Evolutionary conservation across 2,113 vertebrate genomes (phyloP), one percentile per base, ranked within the genome.

Genomic region (Plectropomus leopardus): DNA sequence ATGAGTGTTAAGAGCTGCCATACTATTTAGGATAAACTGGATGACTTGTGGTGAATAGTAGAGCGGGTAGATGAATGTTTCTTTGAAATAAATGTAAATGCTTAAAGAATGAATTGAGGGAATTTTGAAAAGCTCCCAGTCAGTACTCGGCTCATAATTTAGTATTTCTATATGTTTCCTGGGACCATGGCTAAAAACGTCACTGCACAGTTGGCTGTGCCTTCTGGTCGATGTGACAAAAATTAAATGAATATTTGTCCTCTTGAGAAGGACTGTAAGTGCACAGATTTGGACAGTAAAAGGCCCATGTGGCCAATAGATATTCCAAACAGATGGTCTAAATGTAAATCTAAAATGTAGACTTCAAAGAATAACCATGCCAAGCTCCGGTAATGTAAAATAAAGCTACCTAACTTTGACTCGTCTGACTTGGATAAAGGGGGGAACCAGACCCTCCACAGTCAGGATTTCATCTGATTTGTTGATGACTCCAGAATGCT

Each of bases 401-500:
- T 42, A 57, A 68, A 84, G 42, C 63, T 74, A 57, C 45, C 50
- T 57, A 30, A 66, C 55, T 59, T 48, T 54, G 76, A 72, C 45
- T 47, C 45, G 53, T 42, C 59, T 77, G 73, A 58, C 60, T 63
- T 8, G 23, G 9, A 59, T 47, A 55, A 74, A 68, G 47, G 28
- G 28, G 32, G 54, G 54, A 76, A 59, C 13, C 3, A 58, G 74
- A 78, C 72, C 57, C 75, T 78, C 61, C 68, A 73, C 68, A 74
- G 73, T 86, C 51, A 23, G 24, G 28, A 50, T 83, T 81, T 59
- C 23, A 68, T 82, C 42, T 54, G 80, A 88, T 87, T 82, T 50
- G 84, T 76, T 83, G 85, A 84, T 76, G 82, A 82, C 44, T 89
- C 51, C 40, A 82, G 75, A 88, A 91, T 84, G 76, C 72, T 77